Conservation (phyloP, 2,888 invertebrate species). For the Dynastes maya region DNA sequence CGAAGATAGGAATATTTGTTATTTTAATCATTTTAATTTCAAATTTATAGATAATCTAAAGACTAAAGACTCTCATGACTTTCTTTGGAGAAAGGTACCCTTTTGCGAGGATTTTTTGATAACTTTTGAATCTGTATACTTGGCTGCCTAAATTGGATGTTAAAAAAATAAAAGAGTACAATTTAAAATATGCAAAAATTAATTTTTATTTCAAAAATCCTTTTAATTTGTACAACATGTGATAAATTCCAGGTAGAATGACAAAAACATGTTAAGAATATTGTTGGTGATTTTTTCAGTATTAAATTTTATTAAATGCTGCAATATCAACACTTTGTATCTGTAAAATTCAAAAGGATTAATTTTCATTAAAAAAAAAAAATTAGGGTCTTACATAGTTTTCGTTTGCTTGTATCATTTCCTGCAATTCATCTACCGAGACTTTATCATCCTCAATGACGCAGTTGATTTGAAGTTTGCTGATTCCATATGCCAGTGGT, state of each 20-base stretch:
- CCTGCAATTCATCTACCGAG: constrained; percentile 89
- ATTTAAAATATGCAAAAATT: constrained; percentile 33
- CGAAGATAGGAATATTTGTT: too few relatives aligned
- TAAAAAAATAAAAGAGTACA: neutral
- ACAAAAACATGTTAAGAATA: neutral
- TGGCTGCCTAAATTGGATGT: too few relatives aligned
- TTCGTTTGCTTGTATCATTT: constrained; percentile 87
- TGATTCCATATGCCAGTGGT: constrained; percentile 92
- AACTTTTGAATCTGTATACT: too few relatives aligned
- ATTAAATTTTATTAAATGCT: constrained; percentile 93
- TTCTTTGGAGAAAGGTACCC: too few relatives aligned
- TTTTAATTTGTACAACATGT: constrained; percentile 22
- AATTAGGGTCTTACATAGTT: constrained; percentile 78
- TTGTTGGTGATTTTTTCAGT: neutral
- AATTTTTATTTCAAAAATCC: constrained; percentile 30
- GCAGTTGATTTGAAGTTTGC: constrained; percentile 92
- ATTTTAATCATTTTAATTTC: too few relatives aligned
- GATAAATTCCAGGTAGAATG: constrained; percentile 9
- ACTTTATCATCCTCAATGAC: constrained; percentile 98
- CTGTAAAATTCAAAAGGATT: constrained; percentile 68
- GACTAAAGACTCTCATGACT: too few relatives aligned
- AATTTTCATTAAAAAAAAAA: constrained; percentile 39
- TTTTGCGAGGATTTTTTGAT: too few relatives aligned
- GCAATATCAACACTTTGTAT: constrained; percentile 95
- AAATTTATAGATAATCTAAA: too few relatives aligned